A percentile compares a stretch with the other conserved stretches of the same genome.
Evolutionary conservation across 1,140 invertebrate species (phyloP).

Genomic region (Anastrepha obliqua): DNA sequence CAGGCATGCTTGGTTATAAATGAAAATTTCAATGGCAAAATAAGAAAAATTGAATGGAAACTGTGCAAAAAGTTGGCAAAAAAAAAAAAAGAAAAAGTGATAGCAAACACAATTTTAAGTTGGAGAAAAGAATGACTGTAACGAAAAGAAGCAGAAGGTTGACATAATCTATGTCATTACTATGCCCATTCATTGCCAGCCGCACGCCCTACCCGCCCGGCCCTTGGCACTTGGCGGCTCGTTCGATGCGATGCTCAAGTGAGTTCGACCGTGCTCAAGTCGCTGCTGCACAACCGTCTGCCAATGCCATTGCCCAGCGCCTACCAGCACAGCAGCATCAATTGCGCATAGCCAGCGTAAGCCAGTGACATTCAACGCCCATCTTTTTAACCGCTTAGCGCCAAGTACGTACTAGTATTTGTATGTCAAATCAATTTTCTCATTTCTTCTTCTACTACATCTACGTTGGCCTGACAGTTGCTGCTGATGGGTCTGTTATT

Average conservation of each 20-base stretch:
- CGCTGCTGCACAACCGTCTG: background rate
- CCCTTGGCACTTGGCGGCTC: background rate
- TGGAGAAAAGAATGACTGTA: background rate
- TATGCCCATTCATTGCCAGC: conserved; percentile 48
- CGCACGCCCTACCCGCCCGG: background rate
- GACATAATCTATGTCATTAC: conserved; percentile 53
- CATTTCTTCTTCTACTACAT: background rate
- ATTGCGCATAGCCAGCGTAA: too few species aligned
- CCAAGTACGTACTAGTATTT: conserved; percentile 7
- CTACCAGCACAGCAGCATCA: too few species aligned
- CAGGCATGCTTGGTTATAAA: background rate
- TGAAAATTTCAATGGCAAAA: conserved; percentile 31
- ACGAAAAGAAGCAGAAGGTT: conserved; percentile 41
- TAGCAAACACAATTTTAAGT: background rate
- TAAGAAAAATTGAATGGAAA: conserved; percentile 31
- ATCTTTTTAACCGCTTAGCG: too few species aligned
- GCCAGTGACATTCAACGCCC: too few species aligned
- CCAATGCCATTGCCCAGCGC: conserved; percentile 14
- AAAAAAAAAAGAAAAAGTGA: background rate
- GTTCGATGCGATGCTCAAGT: conserved; percentile 11
- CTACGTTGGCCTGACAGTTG: background rate
- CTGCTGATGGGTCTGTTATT: background rate
- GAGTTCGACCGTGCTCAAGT: conserved; percentile 48
- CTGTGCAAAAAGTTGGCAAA: background rate
- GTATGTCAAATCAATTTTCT: conserved; percentile 32